Conservation (phyloP, 2,113 vertebrate species). For the Platysternon megacephalum region DNA sequence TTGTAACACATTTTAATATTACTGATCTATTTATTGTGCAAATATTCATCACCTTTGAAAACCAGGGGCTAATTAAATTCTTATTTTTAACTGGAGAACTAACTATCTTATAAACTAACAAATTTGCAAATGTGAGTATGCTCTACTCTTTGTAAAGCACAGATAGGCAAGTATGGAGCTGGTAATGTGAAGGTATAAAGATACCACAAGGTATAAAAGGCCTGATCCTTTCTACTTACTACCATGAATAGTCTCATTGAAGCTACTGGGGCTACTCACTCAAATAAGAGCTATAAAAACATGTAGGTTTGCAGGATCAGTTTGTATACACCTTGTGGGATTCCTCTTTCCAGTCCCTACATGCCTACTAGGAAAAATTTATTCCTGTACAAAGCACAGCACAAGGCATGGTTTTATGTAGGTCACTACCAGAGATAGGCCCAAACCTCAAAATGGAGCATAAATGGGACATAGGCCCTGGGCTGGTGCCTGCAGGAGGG, state of each 20-base stretch:
- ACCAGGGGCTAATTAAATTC: constrained; percentile 44
- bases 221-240: rapidly evolving
- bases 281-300: not conserved
- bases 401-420: not conserved
- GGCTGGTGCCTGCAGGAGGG: not conserved
- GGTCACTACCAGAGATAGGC: not conserved
- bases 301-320: not conserved
- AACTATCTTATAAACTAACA: rapidly evolving
- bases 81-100: not conserved
- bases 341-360: not conserved
- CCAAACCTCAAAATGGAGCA: not conserved
- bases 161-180: not conserved
- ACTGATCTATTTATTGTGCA: constrained; percentile 42
- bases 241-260: not conserved
- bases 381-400: not conserved
- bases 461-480: not conserved
- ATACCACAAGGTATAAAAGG: not conserved
- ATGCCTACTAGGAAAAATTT: not conserved
- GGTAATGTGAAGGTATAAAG: not conserved
- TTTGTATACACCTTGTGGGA: not conserved
- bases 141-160: not conserved
- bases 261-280: rapidly evolving
- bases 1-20: constrained; percentile 35
- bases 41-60: constrained; percentile 57
- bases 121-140: rapidly evolving